A percentile compares a stretch with the other conserved stretches of the same genome.
phyloP scores from a whole-genome alignment of 2,797 vertebrate genomes.

The Cuculus canorus region DNA sequence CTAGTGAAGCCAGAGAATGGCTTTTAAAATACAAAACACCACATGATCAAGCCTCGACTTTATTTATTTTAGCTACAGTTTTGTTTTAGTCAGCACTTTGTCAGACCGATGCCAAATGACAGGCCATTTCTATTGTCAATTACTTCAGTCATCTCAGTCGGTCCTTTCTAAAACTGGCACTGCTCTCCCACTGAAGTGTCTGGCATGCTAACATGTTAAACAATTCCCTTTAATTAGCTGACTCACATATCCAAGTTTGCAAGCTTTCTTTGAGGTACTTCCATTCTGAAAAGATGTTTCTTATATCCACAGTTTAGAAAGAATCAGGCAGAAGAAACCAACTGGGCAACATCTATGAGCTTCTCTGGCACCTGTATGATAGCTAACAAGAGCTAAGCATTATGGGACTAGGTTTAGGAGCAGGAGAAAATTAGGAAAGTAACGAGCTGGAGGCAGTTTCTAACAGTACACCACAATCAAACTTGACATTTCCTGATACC shows the following conservation, averaged over 20 bases:
- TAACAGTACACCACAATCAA: neutral
- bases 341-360: neutral
- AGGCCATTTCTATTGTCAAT: neutral
- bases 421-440: neutral
- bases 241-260: constrained; percentile 1
- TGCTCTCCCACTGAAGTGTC: neutral
- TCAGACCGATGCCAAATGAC: neutral
- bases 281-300: neutral
- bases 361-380: neutral
- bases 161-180: neutral
- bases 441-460: neutral
- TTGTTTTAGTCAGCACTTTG: neutral
- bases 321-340: neutral
- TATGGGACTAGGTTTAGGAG: neutral
- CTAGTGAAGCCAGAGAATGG: neutral
- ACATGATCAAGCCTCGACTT: neutral
- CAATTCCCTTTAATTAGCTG: constrained; percentile 1
- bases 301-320: neutral
- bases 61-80: neutral
- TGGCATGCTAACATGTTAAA: neutral
- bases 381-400: neutral
- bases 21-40: neutral
- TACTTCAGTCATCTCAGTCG: neutral
- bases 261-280: neutral
- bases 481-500: neutral